Percentiles rank a stretch among this genome's conserved stretches.
phyloP scores from a whole-genome alignment of 1,140 invertebrate genomes.

The Choristoneura fumiferana region DNA sequence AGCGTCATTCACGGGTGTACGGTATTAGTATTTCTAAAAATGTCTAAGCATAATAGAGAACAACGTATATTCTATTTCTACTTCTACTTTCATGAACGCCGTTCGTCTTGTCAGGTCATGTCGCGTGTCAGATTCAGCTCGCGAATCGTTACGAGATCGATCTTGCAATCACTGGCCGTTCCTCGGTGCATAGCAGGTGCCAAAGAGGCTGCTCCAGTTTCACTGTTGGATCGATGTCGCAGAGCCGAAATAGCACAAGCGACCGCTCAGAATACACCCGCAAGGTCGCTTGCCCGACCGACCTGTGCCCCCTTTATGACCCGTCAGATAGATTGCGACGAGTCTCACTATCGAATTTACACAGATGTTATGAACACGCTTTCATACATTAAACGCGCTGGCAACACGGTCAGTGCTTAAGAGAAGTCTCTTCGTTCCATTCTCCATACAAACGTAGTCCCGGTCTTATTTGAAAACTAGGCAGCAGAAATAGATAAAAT shows the following conservation, averaged over 20 bases:
- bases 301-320: constrained; percentile 47
- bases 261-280: constrained; percentile 41
- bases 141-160: constrained; percentile 24
- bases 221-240: constrained; percentile 52
- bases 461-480: too few species aligned
- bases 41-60: too few species aligned
- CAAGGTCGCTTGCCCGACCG: constrained; percentile 41
- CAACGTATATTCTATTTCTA: too few species aligned
- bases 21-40: too few species aligned
- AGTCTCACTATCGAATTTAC: constrained; percentile 21
- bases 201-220: constrained; percentile 61
- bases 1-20: too few species aligned
- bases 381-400: too few species aligned
- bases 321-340: constrained; percentile 28
- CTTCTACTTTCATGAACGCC: too few species aligned
- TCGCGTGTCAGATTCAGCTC: background rate
- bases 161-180: constrained; percentile 46
- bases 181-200: constrained; percentile 47
- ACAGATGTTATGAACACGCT: background rate
- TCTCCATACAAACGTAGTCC: too few species aligned
- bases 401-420: too few species aligned
- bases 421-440: too few species aligned
- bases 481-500: too few species aligned
- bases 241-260: constrained; percentile 50
- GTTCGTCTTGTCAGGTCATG: constrained; percentile 5